Percentiles rank a stretch among this genome's conserved stretches.
Evolutionary conservation across 2,888 invertebrate genomes (phyloP).

Genomic region (Microctonus hyperodae): DNA sequence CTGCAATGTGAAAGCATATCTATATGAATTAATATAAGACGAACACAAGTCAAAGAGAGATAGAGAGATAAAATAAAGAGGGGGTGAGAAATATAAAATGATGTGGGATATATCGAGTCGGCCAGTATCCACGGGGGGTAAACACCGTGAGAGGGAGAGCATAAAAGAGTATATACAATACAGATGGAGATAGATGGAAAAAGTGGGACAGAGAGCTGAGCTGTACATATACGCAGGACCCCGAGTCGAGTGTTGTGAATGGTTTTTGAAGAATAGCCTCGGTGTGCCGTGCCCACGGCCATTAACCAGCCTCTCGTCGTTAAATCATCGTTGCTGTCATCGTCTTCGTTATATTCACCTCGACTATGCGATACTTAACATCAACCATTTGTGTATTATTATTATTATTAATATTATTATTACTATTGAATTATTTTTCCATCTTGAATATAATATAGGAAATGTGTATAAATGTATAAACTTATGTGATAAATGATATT

Average conservation of each 20-base stretch:
- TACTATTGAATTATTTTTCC: not conserved
- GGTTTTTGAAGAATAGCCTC: conserved; percentile 56
- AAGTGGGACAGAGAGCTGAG: conserved; percentile 16
- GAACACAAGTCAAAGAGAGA: not conserved
- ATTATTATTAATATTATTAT: not conserved
- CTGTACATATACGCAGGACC: conserved; percentile 22
- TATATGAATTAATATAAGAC: not conserved
- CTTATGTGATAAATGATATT: no score
- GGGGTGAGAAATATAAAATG: conserved; percentile 36
- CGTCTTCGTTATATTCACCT: conserved; percentile 61
- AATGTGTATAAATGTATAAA: no score
- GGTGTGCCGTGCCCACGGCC: conserved; percentile 47
- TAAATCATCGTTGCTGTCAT: conserved; percentile 63
- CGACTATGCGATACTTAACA: conserved; percentile 22
- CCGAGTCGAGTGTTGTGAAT: conserved; percentile 50
- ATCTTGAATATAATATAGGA: not conserved
- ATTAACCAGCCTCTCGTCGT: conserved; percentile 54
- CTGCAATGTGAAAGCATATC: conserved; percentile 3
- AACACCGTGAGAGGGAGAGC: conserved; percentile 26
- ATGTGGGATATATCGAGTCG: conserved; percentile 51
- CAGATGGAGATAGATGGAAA: conserved; percentile 23
- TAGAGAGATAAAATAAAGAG: conserved; percentile 12
- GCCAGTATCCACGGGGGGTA: conserved; percentile 44
- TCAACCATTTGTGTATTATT: conserved; percentile 31
- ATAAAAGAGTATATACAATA: conserved; percentile 28